Evolutionary conservation across 1,140 invertebrate species (phyloP), one percentile per base, ranked within the genome.

Genomic region (Cotesia vestalis): DNA sequence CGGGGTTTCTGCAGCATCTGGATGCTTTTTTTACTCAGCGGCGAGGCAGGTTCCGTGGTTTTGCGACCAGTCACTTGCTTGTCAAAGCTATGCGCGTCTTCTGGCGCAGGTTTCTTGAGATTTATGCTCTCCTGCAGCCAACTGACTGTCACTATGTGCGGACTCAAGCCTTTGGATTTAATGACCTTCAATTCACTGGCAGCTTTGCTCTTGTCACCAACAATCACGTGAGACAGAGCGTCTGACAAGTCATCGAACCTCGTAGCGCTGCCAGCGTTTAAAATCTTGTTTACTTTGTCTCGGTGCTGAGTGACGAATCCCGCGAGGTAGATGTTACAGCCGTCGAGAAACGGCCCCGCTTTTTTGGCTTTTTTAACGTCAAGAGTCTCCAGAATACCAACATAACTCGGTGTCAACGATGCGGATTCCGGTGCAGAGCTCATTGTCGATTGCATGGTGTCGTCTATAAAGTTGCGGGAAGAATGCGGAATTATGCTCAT

Each of bases 231-330:
- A 0, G 94, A 94, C 4, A 97, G 89, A 75, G 91, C 88, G 64
- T 93, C 92, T 75, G 90, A 91, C 64, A 95, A 88, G 63, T 90
- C 89, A 78, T 93, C 92, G 73, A 94, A 92, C 73, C 94, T 89
- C 9, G 92, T 94, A 36, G 93, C 96, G 51, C 95, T 94, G 27
- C 93, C 92, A 12, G 90, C 88, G 76, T 95, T 95, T 4, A 97
- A 86, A 17, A 95, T 90, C 76, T 91, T 91, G 55, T 91, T 89
- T 0, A 96, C 80, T 82, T 95, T 95, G 75, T 96, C 94, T 27
- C 91, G 87, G 71, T 91, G 88, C 60, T 85, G 85, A 0, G 82
- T 46, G 4, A 82, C 84, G 78, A 95, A 94, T 55, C 94, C 94
- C 78, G 88, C 87, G 36, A 92, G 77, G 77, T 90, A 92, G 62